Evolutionary conservation across 1,140 invertebrate species (phyloP).

Genomic region (Samia ricini): DNA sequence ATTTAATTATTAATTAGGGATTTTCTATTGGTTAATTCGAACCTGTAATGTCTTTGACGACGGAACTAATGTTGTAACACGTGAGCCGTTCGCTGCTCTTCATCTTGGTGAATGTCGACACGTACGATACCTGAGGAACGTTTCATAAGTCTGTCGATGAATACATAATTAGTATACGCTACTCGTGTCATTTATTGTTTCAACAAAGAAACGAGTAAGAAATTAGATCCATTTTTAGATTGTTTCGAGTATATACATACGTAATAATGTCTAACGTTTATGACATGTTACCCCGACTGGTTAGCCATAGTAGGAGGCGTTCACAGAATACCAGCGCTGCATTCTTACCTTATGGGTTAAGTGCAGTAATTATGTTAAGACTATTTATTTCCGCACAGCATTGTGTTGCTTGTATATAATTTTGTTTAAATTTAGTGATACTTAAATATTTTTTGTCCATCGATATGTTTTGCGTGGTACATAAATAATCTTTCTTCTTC

Average conservation of each 20-base stretch:
- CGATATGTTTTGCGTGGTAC: too few relatives aligned
- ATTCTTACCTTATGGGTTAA: too few relatives aligned
- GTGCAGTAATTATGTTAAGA: too few relatives aligned
- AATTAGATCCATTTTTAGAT: neutral
- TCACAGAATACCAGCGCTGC: too few relatives aligned
- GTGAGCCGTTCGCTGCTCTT: conserved; percentile 16
- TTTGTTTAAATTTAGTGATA: too few relatives aligned
- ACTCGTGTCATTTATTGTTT: neutral
- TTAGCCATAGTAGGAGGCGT: too few relatives aligned
- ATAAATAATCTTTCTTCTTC: too few relatives aligned
- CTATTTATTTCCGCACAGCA: too few relatives aligned
- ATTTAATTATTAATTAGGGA: neutral
- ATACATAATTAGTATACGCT: neutral
- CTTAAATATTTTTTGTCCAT: too few relatives aligned
- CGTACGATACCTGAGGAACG: conserved; percentile 39
- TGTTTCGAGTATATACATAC: neutral
- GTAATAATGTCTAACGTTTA: too few relatives aligned
- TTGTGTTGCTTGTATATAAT: too few relatives aligned
- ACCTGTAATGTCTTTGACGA: neutral
- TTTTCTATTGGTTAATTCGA: neutral
- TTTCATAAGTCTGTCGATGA: neutral
- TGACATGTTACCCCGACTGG: too few relatives aligned
- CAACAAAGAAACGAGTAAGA: neutral
- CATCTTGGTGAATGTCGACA: conserved; percentile 24
- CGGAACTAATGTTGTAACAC: conserved; percentile 27